Conservation (phyloP, 2,797 vertebrate genomes). For the Crenuchus spilurus region DNA sequence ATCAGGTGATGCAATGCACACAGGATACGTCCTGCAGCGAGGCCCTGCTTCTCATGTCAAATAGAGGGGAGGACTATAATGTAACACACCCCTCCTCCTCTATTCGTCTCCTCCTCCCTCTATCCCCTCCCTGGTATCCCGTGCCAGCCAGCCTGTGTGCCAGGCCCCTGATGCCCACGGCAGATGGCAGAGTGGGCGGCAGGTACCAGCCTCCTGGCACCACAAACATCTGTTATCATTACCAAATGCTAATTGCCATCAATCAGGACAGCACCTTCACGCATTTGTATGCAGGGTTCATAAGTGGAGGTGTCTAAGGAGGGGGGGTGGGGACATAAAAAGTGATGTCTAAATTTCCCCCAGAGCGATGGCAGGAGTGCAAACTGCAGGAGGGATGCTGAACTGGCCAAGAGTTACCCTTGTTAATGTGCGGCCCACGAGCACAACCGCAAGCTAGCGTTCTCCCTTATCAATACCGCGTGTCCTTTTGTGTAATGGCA, state of each 20-base stretch:
- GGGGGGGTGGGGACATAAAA: conserved; percentile 52
- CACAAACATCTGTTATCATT: conserved; percentile 92
- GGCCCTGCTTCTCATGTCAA: conserved; percentile 35
- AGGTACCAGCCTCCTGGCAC: conserved; percentile 91
- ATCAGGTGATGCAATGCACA: conserved; percentile 36
- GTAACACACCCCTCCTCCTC: conserved; percentile 34
- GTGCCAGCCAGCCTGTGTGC: conserved; percentile 54
- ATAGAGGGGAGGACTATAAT: conserved; percentile 44
- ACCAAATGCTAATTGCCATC: conserved; percentile 95
- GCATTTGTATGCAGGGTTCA: conserved; percentile 81
- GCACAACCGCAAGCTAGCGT: conserved; percentile 18
- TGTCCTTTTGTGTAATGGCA: conserved; percentile 39
- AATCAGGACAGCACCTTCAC: conserved; percentile 89
- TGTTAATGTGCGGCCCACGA: conserved; percentile 39
- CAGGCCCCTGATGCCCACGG: conserved; percentile 75
- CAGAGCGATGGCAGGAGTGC: conserved; percentile 63
- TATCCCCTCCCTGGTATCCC: conserved; percentile 42
- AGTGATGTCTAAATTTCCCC: conserved; percentile 81
- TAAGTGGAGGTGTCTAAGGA: conserved; percentile 47
- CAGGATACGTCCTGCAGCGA: conserved; percentile 46
- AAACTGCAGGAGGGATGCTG: conserved; percentile 36
- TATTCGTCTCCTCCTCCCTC: conserved; percentile 24
- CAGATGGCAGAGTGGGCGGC: conserved; percentile 90
- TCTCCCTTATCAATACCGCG: conserved; percentile 24
- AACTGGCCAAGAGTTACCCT: conserved; percentile 37